These are phyloP conservation scores for Hirtodrosophila alboralis DNA, from an alignment of 2,888 invertebrate genomes.

Conservation along the genomic window DNA sequence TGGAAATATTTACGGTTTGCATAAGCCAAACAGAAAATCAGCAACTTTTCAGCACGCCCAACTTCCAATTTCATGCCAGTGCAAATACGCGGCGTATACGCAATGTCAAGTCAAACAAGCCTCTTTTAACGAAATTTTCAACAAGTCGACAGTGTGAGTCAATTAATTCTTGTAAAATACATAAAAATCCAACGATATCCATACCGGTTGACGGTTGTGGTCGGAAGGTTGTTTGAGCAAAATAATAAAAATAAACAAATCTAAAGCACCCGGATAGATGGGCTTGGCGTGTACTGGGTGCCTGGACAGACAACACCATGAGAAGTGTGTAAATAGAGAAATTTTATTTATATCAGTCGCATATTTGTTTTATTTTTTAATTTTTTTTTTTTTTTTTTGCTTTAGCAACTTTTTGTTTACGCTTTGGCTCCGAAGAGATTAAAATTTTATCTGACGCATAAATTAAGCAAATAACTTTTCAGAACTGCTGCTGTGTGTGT, in stretches of 20 bases:
- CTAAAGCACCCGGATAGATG: slow-evolving; percentile 58
- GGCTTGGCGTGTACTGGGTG: neutral
- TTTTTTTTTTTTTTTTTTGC: slow-evolving; percentile 25
- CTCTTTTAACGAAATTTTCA: slow-evolving; percentile 53
- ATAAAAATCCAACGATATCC: slow-evolving; percentile 49
- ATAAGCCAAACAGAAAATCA: slow-evolving; percentile 40
- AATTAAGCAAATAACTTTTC: slow-evolving; percentile 77
- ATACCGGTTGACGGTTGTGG: slow-evolving; percentile 23
- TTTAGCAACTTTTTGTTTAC: slow-evolving; percentile 59
- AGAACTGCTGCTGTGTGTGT: slow-evolving; percentile 24
- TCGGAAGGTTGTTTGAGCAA: slow-evolving; percentile 1
- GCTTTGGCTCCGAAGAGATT: slow-evolving; percentile 72
- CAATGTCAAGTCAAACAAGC: slow-evolving; percentile 59
- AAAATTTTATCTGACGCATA: slow-evolving; percentile 80
- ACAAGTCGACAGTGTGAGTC: slow-evolving; percentile 70
- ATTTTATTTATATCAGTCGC: slow-evolving; percentile 64
- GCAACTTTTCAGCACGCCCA: slow-evolving; percentile 23
- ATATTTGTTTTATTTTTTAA: slow-evolving; percentile 28
- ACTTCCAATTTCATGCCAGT: slow-evolving; percentile 21
- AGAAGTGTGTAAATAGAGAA: slow-evolving; percentile 76
- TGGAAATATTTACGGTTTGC: slow-evolving; percentile 69
- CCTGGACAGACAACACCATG: slow-evolving; percentile 38
- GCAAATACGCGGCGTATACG: slow-evolving; percentile 64
- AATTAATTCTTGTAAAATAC: slow-evolving; percentile 70
- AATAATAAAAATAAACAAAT: slow-evolving; percentile 53